Evolutionary conservation across 2,888 invertebrate species (phyloP), one percentile per base, ranked within the genome.

Genomic region (Adelognathus sp.): DNA sequence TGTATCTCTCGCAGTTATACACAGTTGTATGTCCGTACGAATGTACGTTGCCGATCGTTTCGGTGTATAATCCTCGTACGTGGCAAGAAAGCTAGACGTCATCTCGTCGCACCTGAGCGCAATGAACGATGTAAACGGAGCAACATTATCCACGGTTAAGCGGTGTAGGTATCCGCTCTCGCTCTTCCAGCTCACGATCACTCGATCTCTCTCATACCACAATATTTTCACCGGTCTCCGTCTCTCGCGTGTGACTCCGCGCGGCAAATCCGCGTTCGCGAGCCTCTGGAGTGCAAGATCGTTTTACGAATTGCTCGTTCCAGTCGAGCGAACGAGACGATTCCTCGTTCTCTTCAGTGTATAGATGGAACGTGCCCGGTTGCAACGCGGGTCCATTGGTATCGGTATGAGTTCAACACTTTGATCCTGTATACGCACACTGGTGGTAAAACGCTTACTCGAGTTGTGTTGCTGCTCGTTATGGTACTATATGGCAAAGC

Each of bases 261-360:
- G 41, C 56, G 54, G 27, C 56, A 46, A 27, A 21, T 29, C 16
- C 54, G 31, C 16, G 16, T 33, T 52, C 74, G 66, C 50, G 60
- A 52, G 72, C 54, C n/a, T n/a, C n/a, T n/a, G n/a, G 72, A 33
- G 39, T 46, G 56, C 61, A 69, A 72, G 77, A 77, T 77, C 78
- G 75, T 75, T 79, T 79, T 79, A 79, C 79, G 75, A 79, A 79
- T 79, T 70, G 78, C 74, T 78, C 79, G 75, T 79, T 75, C 75
- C 75, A 79, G 67, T 69, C 75, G 75, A 75, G 72, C 67, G 78
- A 69, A 76, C 60, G 66, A 72, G 63, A 69, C 69, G 41, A 71
- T 75, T 63, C 67, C 70, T 54, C 50, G 66, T 58, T 39, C 61
- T 36, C 39, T 52, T 31, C 27, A 31, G n/a, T n/a, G n/a, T n/a